Base-by-base conservation (phyloP, 2,797 vertebrate genomes). In the Selene dorsalis region DNA sequence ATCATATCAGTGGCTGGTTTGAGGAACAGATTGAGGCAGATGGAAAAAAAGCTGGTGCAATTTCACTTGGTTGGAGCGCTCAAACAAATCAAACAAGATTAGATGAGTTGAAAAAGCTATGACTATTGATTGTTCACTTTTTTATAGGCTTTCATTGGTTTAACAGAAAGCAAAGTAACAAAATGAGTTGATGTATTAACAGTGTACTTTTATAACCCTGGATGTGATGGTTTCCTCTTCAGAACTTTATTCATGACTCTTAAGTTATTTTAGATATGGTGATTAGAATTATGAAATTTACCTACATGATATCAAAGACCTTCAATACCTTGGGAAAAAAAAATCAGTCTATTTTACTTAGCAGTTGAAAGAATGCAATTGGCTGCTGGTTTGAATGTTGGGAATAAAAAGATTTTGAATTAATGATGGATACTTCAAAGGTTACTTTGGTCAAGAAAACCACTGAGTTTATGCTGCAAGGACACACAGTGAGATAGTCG, bases 401-500 rank as follows among this genome's bases (percentile, higher is more conserved):
- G 18, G 22, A 38, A 30, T 63, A 50, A 59, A 30, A 28, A 48
- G 50, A 43, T 55, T 41, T 28, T 30, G 69, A 57, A 58, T 56
- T 48, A 64, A 38, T 72, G 55, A 63, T n/a, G 26, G 10, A 53
- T 69, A 64, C 68, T 71, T 77, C 30, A 82, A 64, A 39, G 69
- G 22, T 57, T 62, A n/a, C 28, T 69, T 64, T 63, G 52, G 26
- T 45, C 38, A 63, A 48, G 26, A 50, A 38, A 35, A 73, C 22
- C 16, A 4, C 17, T 64, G 24, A 74, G 52, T 8, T 6, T 10
- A 22, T 69, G 20, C 6, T 69, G 22, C 6, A 26, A 3, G 59
- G 22, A 56, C 14, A 56, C 52, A 48, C 8, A 62, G 17, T 24
- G 17, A 10, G 41, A 55, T 5, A 61, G 48, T 38, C 14, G 43